These are phyloP conservation scores for Dicycla oo DNA, from an alignment of 2,888 invertebrate genomes.

Conservation along the genomic window DNA sequence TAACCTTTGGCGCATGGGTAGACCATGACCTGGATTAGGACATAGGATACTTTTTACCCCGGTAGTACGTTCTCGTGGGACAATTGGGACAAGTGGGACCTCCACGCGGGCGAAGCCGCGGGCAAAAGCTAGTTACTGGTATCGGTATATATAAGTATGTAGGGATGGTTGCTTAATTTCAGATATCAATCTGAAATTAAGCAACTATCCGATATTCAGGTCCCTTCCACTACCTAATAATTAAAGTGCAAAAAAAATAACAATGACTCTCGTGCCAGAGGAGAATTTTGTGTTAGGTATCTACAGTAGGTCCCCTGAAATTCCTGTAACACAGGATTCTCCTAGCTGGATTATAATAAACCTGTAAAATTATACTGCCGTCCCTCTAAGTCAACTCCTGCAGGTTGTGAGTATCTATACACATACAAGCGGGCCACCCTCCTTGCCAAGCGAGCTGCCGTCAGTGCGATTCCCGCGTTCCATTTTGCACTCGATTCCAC, in stretches of 20 bases:
- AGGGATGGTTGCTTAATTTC: too few species aligned
- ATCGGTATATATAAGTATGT: too few species aligned
- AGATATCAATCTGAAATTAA: too few species aligned
- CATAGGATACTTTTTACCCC: too few species aligned
- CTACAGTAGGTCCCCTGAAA: neutral
- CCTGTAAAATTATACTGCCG: constrained; percentile 88
- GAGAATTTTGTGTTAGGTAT: constrained; percentile 13
- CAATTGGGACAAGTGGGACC: too few species aligned
- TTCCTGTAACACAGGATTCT: neutral
- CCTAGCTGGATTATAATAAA: constrained; percentile 54
- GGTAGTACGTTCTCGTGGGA: too few species aligned
- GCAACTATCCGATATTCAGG: too few species aligned
- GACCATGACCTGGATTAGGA: too few species aligned
- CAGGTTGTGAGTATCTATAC: constrained; percentile 89
- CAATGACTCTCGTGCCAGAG: neutral
- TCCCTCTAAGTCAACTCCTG: constrained; percentile 84
- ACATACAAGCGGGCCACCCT: constrained; percentile 88
- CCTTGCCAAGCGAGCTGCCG: constrained; percentile 88
- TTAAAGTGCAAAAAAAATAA: neutral
- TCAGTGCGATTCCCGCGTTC: constrained; percentile 89
- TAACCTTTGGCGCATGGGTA: too few species aligned
- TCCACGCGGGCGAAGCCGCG: too few species aligned
- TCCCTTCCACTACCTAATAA: neutral
- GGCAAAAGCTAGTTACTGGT: too few species aligned
- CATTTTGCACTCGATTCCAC: constrained; percentile 91